Conservation (phyloP, 2,113 vertebrate species). For the Xyliphius kryptos region DNA sequence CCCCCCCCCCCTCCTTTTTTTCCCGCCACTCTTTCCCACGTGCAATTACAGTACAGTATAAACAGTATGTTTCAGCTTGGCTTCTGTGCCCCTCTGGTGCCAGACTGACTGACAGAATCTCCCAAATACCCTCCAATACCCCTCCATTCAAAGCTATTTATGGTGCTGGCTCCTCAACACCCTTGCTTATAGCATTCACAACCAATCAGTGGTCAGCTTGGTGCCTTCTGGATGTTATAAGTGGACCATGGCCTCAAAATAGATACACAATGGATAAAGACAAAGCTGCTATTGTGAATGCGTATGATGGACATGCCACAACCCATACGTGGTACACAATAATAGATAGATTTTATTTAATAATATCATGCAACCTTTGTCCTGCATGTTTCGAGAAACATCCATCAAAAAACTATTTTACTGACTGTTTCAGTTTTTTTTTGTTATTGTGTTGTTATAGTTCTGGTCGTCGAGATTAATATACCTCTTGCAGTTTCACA, state of each 20-base stretch:
- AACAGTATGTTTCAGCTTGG: conserved; percentile 39
- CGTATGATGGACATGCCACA: conserved; percentile 13
- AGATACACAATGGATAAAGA: conserved; percentile 26
- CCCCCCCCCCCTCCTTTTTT: conserved; percentile 10
- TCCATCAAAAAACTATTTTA: not conserved
- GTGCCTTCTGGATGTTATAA: conserved; percentile 36
- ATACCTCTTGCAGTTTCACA: no score
- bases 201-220: conserved; percentile 40
- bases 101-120: conserved; percentile 44
- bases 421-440: not conserved
- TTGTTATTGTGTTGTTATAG: not conserved
- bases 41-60: conserved; percentile 46
- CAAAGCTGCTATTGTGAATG: conserved; percentile 21
- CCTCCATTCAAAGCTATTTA: conserved; percentile 39
- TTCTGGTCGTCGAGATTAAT: not conserved
- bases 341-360: not conserved
- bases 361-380: conserved; percentile 1
- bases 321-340: conserved; percentile 4
- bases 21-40: conserved; percentile 33
- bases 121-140: conserved; percentile 33
- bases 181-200: conserved; percentile 29
- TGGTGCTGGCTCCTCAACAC: conserved; percentile 18
- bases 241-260: conserved; percentile 29
- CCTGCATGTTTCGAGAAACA: not conserved
- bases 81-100: conserved; percentile 41